phyloP scores from a whole-genome alignment of 2,888 invertebrate genomes.

The Andrena fulva region DNA sequence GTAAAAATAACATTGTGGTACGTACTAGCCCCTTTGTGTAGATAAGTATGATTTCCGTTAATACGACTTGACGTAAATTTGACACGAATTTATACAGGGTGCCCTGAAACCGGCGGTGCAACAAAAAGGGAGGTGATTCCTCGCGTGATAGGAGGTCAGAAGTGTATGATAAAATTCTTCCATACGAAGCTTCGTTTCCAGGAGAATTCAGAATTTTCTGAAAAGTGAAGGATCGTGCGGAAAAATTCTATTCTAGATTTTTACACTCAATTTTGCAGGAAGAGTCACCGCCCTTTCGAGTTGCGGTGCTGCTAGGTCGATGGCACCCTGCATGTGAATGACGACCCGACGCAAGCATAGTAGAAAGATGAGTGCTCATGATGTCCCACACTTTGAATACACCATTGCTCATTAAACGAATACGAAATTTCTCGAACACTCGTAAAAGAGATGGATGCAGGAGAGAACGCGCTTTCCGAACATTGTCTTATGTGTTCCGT shows the following conservation, averaged over 20 bases:
- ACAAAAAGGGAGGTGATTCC: no score
- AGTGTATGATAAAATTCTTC: no score
- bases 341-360: slow-evolving; percentile 9
- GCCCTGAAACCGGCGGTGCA: no score
- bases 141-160: no score
- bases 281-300: no score
- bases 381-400: slow-evolving; percentile 39
- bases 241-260: no score
- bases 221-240: no score
- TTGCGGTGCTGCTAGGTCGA: no score
- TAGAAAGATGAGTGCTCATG: slow-evolving; percentile 51
- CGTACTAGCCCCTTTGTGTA: slow-evolving; percentile 22
- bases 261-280: no score
- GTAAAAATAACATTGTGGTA: slow-evolving; percentile 17
- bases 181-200: no score
- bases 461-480: slow-evolving; percentile 35
- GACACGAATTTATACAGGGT: background rate
- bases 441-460: slow-evolving; percentile 12
- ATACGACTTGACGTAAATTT: slow-evolving; percentile 8
- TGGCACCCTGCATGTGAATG: slow-evolving; percentile 14
- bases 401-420: slow-evolving; percentile 37
- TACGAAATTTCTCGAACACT: slow-evolving; percentile 32
- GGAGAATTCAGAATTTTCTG: no score
- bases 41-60: slow-evolving; percentile 15
- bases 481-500: slow-evolving; percentile 33